Evolutionary conservation across 2,797 vertebrate species (phyloP).

Genomic region (Microctenopoma stevenorrisi): DNA sequence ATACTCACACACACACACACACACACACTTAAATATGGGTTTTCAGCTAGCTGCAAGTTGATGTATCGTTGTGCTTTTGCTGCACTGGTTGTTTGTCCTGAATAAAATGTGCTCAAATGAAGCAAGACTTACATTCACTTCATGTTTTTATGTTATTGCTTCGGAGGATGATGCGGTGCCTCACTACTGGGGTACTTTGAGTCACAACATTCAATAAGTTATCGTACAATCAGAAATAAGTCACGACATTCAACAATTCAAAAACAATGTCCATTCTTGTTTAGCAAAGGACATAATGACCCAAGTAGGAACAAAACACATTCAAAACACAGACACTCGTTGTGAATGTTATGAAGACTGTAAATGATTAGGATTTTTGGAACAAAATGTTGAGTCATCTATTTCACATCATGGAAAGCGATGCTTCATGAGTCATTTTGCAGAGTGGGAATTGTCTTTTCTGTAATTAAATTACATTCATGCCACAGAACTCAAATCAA

Average conservation of each 20-base stretch:
- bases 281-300: not conserved
- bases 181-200: not conserved
- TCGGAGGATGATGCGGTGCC: not conserved
- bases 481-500: not conserved
- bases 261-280: not conserved
- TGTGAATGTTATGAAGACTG: not conserved
- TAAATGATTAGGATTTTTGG: not conserved
- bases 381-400: not conserved
- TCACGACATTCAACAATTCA: no score
- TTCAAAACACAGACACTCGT: not conserved
- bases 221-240: no score
- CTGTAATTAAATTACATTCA: not conserved
- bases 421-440: not conserved
- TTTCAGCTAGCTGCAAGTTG: conserved; percentile 22
- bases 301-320: not conserved
- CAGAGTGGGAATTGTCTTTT: not conserved
- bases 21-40: not conserved
- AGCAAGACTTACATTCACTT: conserved; percentile 2
- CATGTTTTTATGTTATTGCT: not conserved
- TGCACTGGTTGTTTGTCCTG: conserved; percentile 9
- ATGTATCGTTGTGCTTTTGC: conserved; percentile 8
- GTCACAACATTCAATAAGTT: no score
- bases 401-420: no score
- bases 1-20: not conserved
- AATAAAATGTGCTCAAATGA: conserved; percentile 23